Evolutionary conservation across 2,888 invertebrate genomes (phyloP).

Genomic region (Eulithis testata): DNA sequence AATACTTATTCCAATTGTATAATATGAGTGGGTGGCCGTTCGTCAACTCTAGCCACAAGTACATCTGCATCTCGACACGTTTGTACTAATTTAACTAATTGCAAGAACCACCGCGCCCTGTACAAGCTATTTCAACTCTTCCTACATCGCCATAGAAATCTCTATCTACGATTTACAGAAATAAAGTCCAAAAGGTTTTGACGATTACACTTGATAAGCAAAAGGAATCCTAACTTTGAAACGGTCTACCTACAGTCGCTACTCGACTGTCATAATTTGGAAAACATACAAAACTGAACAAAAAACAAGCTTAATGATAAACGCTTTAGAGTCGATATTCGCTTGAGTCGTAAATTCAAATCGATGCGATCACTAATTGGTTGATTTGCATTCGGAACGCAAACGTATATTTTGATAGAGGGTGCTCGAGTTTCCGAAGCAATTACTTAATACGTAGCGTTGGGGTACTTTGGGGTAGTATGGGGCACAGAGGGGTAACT

Average conservation of each 20-base stretch:
- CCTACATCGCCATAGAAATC: neutral
- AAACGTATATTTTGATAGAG: slow-evolving; percentile 40
- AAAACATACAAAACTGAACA: neutral
- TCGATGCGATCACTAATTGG: slow-evolving; percentile 55
- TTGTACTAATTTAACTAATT: slow-evolving; percentile 76
- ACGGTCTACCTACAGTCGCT: slow-evolving; percentile 10
- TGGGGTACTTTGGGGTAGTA: slow-evolving; percentile 8
- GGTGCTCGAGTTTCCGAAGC: slow-evolving; percentile 35
- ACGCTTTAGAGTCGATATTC: slow-evolving; percentile 40
- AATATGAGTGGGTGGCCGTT: neutral
- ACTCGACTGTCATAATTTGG: slow-evolving; percentile 14
- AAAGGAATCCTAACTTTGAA: slow-evolving; percentile 28
- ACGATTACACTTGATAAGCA: slow-evolving; percentile 2
- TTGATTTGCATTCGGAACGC: slow-evolving; percentile 60
- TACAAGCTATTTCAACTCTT: slow-evolving; percentile 4
- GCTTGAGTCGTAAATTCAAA: slow-evolving; percentile 28
- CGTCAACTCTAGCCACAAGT: neutral
- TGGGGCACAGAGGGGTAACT: slow-evolving; percentile 18
- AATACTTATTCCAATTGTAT: no score
- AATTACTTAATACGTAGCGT: slow-evolving; percentile 37
- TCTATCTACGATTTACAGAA: slow-evolving; percentile 18
- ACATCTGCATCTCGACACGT: slow-evolving; percentile 42
- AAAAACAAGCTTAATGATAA: slow-evolving; percentile 1
- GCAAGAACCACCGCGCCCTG: slow-evolving; percentile 52
- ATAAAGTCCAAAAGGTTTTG: slow-evolving; percentile 23